Base-by-base conservation (phyloP, 64 coral and sea anemone species). In the Actinia tenebrosa region DNA sequence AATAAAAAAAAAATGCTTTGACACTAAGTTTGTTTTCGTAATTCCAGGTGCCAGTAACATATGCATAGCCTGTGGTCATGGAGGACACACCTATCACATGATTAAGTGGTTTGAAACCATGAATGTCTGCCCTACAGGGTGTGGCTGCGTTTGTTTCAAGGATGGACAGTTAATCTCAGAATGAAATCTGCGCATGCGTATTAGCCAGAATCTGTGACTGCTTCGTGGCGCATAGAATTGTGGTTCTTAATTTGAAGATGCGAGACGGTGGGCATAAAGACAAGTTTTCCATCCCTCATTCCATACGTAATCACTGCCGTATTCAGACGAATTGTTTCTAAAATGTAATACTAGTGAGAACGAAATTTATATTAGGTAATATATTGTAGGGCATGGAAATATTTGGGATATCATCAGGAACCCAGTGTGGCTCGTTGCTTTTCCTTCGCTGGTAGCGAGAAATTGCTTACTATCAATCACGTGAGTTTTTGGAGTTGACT, bases 91-190 rank as follows among this genome's bases (percentile, higher is more conserved):
- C 1, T 85, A 89, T 90, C 97, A 99, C 52, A 88, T 99, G 43
- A 82, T 93, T 83, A 86, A 94, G 77, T 99, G 97, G 97, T 99
- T 99, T 44, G 97, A 95, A 4, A 71, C 81, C 56, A 99, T 92
- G 91, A 88, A 92, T 25, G 87, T 99, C 30, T 99, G 97, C 37
- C 93, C 97, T 14, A 86, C 97, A 27, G 97, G 97, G 1, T 99
- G 97, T 84, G 97, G 97, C 23, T 99, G 97, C 58, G 79, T 47
- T 37, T 99, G 93, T 72, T 64, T 95, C 22, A 95, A 92, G 16
- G 88, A 92, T 80, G 92, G 89, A 10, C 77, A 86, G 10, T 83
- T 93, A 42, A 86, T 91, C 6, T 83, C 77, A 20, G 95, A 98
- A 69, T n/a, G n/a, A 3, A 66, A 23, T 20, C 4, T 7, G n/a